These are phyloP conservation scores for Syngnathoides biaculeatus DNA, from an alignment of 2,113 vertebrate genomes.

Conservation along the genomic window DNA sequence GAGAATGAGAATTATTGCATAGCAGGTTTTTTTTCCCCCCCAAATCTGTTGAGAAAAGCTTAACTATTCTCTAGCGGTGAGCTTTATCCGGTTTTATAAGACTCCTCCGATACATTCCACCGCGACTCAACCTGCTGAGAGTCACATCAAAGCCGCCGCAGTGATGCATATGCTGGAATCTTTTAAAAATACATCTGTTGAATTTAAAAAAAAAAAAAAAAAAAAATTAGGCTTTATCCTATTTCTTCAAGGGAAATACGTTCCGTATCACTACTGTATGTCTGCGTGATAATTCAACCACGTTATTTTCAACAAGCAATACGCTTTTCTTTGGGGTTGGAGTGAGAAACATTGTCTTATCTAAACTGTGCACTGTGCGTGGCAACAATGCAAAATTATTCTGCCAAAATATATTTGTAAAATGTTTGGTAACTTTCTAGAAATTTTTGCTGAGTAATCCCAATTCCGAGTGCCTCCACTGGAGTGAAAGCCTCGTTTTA, in stretches of 20 bases:
- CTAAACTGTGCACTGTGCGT: constrained; percentile 9
- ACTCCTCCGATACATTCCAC: constrained; percentile 47
- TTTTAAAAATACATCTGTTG: constrained; percentile 56
- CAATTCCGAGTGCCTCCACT: neutral
- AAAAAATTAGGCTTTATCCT: constrained; percentile 15
- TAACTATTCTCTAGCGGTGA: constrained; percentile 53
- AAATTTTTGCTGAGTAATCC: neutral
- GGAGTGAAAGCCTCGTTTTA: neutral
- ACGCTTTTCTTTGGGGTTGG: constrained; percentile 23
- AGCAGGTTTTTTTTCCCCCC: constrained; percentile 23
- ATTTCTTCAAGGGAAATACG: constrained; percentile 34
- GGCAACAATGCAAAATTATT: constrained; percentile 24
- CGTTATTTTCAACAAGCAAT: constrained; percentile 15
- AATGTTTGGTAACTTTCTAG: constrained; percentile 19
- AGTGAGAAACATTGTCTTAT: constrained; percentile 13
- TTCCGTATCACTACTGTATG: constrained; percentile 24
- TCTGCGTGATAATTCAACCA: constrained; percentile 17
- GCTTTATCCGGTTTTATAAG: constrained; percentile 59
- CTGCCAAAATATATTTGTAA: constrained; percentile 26
- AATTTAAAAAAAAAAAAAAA: too few species aligned
- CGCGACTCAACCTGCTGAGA: constrained; percentile 53
- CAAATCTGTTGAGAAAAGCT: constrained; percentile 55
- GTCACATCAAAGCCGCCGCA: constrained; percentile 55
- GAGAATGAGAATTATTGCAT: constrained; percentile 51
- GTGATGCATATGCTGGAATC: constrained; percentile 41